Evolutionary conservation across 2,113 vertebrate genomes (phyloP).

Genomic region (Opisthocomus hoazin): DNA sequence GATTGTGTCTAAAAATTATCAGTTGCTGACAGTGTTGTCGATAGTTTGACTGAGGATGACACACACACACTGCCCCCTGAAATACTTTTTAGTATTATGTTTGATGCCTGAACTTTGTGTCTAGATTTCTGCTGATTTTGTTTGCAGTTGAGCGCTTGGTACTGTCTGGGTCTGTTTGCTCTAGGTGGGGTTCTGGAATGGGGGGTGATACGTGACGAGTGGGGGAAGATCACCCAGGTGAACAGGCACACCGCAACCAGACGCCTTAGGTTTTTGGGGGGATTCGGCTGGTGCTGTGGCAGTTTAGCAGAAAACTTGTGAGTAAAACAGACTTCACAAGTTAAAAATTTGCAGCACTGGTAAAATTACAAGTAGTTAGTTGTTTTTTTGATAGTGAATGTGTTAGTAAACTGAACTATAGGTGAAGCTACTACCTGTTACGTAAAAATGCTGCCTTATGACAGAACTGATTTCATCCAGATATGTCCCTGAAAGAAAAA

Average conservation of each 20-base stretch:
- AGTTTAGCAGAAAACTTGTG: neutral
- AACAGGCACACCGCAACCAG: neutral
- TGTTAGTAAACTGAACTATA: neutral
- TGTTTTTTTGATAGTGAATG: neutral
- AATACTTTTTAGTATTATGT: neutral
- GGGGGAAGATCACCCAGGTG: neutral
- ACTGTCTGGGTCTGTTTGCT: neutral
- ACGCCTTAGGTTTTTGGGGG: neutral
- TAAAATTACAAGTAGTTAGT: neutral
- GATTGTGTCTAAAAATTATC: neutral
- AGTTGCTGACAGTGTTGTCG: neutral
- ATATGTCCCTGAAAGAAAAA: neutral
- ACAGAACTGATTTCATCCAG: neutral
- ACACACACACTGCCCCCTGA: too few relatives aligned
- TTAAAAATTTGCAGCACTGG: neutral
- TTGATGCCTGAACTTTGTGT: neutral
- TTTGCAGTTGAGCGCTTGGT: neutral
- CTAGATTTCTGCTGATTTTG: neutral
- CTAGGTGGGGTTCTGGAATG: neutral
- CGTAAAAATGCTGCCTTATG: neutral
- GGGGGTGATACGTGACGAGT: rapidly evolving
- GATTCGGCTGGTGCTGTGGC: neutral
- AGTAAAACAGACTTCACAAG: neutral
- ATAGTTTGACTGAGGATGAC: neutral
- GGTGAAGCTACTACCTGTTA: neutral